A percentile compares a stretch with the other conserved stretches of the same genome.
Evolutionary conservation across 2,888 invertebrate species (phyloP).

Genomic region (Chrysolina americana): DNA sequence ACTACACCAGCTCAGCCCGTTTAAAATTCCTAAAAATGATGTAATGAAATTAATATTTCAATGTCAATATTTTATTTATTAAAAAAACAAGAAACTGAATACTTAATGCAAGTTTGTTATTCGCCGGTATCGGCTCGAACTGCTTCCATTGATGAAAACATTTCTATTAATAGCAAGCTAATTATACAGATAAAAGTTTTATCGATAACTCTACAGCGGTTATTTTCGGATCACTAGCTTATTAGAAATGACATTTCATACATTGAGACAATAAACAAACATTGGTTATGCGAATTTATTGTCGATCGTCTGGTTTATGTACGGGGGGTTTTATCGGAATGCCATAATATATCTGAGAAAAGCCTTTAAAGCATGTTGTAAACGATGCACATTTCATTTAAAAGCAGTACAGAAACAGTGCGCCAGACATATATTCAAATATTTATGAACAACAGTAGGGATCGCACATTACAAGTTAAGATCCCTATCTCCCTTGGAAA

Average conservation of each 20-base stretch:
- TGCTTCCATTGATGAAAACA: constrained; percentile 18
- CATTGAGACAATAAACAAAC: neutral
- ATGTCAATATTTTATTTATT: neutral
- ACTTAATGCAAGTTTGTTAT: neutral
- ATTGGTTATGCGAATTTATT: neutral
- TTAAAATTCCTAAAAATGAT: constrained; percentile 14
- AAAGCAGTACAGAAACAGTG: too few species aligned
- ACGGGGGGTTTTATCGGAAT: too few species aligned
- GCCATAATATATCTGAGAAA: too few species aligned
- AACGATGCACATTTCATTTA: too few species aligned
- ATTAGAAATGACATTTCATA: constrained; percentile 1
- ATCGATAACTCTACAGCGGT: neutral
- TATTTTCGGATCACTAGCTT: constrained; percentile 19
- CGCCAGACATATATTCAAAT: too few species aligned
- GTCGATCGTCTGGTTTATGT: neutral
- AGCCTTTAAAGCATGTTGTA: too few species aligned
- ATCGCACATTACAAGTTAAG: too few species aligned
- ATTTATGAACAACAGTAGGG: too few species aligned
- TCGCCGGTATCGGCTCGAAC: neutral
- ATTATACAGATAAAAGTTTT: constrained; percentile 22
- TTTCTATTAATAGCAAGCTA: constrained; percentile 14
- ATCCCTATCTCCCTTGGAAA: too few species aligned
- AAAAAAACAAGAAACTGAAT: constrained; percentile 4
- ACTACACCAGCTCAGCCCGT: neutral
- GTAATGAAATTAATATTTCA: constrained; percentile 22